These are phyloP conservation scores for Hippocampus kuda DNA, from an alignment of 2,797 vertebrate genomes.

Conservation along the genomic window DNA sequence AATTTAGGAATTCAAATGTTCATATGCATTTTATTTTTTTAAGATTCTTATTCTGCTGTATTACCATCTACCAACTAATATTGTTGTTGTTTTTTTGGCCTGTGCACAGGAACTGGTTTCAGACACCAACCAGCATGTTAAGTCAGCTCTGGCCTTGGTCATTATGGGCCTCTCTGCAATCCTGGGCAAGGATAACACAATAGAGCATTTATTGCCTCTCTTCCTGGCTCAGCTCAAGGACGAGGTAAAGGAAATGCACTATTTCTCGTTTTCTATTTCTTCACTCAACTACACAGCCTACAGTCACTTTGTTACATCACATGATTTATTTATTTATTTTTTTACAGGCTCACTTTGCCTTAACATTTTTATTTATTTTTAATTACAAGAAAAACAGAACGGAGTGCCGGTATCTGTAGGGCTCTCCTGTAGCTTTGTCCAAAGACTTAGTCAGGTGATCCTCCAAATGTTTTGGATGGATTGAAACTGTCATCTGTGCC, in stretches of 20 bases:
- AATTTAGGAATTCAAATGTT: not conserved
- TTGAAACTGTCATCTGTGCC: conserved; percentile 10
- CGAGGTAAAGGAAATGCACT: conserved; percentile 63
- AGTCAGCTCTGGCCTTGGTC: conserved; percentile 79
- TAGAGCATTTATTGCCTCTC: conserved; percentile 79
- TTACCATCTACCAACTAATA: conserved; percentile 18
- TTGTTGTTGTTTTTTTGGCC: conserved; percentile 19
- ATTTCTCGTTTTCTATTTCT: not conserved
- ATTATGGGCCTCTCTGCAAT: conserved; percentile 83
- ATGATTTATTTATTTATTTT: not conserved
- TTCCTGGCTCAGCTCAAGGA: conserved; percentile 83
- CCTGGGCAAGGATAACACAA: conserved; percentile 81
- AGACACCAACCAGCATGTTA: conserved; percentile 83
- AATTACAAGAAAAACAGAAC: not conserved
- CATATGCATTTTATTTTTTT: not conserved
- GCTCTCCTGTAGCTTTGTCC: not conserved
- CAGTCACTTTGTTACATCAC: not conserved
- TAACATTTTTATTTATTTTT: too few species aligned
- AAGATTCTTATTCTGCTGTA: conserved; percentile 6
- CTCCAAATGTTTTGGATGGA: conserved; percentile 13
- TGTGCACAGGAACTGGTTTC: conserved; percentile 72
- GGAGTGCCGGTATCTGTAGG: not conserved
- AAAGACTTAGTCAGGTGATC: not conserved
- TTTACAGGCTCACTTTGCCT: not conserved
- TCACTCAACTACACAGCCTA: not conserved